Conservation (phyloP, 2,888 invertebrate species). For the Bugulina stolonifera region DNA sequence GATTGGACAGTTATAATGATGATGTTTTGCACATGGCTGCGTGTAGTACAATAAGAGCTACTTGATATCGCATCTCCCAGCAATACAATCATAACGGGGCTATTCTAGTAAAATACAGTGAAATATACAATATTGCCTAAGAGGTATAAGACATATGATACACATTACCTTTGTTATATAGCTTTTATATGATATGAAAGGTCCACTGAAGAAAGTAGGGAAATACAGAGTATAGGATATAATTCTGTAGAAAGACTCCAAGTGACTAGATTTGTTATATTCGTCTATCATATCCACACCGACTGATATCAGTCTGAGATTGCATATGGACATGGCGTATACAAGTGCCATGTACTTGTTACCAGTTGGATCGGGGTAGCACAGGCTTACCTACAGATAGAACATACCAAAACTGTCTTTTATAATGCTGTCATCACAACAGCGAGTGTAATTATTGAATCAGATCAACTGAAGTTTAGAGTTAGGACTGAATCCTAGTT, state of each 20-base stretch:
- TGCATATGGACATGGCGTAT: conserved; percentile 61
- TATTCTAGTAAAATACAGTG: no score
- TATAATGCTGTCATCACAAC: no score
- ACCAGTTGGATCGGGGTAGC: conserved; percentile 23
- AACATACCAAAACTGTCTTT: no score
- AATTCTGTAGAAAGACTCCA: conserved; percentile 37
- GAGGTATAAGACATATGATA: no score
- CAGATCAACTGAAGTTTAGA: no score
- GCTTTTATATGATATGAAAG: conserved; percentile 71
- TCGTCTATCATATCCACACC: conserved; percentile 57
- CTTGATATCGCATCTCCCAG: no score
- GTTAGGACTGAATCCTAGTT: no score
- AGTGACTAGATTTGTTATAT: background rate
- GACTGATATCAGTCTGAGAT: conserved; percentile 66
- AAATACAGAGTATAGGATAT: conserved; percentile 74
- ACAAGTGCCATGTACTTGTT: conserved; percentile 50
- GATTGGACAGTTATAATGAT: no score
- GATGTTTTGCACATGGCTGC: background rate
- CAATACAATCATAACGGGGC: no score
- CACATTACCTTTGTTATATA: conserved; percentile 58
- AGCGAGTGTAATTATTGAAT: no score
- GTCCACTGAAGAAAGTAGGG: conserved; percentile 76
- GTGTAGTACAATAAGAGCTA: background rate
- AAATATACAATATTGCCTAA: no score
- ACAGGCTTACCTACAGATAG: conserved; percentile 10